phyloP scores from a whole-genome alignment of 1,140 invertebrate species.

The Mercenaria mercenaria region DNA sequence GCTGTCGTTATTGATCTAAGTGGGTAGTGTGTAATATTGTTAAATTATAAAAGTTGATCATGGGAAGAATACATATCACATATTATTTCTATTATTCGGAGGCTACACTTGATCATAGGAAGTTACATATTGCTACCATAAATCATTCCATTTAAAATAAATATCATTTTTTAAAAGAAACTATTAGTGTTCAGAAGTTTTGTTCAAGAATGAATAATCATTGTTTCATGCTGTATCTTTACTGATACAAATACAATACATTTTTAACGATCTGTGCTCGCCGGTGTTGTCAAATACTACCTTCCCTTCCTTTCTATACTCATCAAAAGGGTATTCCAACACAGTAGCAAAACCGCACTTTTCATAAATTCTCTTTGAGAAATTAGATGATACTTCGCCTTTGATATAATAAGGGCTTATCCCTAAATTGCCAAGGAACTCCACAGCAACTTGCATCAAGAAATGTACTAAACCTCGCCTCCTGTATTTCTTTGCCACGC shows the following conservation, averaged over 20 bases:
- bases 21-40: no score
- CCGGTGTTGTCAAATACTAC: not conserved
- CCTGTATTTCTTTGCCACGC: not conserved
- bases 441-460: not conserved
- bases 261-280: not conserved
- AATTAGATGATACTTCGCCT: constrained; percentile 1
- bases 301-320: not conserved
- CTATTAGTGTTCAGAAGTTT: no score
- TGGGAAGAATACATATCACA: no score
- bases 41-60: no score
- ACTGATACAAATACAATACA: not conserved
- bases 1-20: no score
- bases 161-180: no score
- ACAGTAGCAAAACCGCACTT: not conserved
- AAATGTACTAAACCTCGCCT: not conserved
- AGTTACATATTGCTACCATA: no score
- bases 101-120: no score
- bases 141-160: no score
- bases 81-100: no score
- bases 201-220: no score
- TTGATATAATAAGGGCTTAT: not conserved
- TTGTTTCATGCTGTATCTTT: no score
- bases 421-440: constrained; percentile 6
- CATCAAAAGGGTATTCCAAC: not conserved
- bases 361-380: constrained; percentile 28